Evolutionary conservation across 1,140 invertebrate species (phyloP).

Genomic region (Nasonia vitripennis): DNA sequence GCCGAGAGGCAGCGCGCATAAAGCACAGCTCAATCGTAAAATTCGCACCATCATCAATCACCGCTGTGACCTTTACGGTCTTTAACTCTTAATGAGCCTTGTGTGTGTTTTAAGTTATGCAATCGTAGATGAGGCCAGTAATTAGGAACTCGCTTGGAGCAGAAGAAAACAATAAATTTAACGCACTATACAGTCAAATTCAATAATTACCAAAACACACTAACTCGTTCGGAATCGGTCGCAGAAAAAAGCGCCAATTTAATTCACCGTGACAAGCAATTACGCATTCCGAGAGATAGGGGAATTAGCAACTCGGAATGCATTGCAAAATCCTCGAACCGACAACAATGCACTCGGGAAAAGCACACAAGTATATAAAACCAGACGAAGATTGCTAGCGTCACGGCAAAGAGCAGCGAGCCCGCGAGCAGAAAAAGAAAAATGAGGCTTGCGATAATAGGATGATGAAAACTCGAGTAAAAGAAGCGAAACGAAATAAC

Average conservation of each 20-base stretch:
- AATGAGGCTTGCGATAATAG: conserved; percentile 11
- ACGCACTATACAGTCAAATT: too few species aligned
- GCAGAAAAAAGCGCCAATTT: too few species aligned
- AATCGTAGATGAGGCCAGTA: background rate
- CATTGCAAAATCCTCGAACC: background rate
- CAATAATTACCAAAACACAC: too few species aligned
- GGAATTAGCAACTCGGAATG: background rate
- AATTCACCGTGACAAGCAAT: too few species aligned
- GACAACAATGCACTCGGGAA: background rate
- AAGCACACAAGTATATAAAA: background rate
- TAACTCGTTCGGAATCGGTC: too few species aligned
- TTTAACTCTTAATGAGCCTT: background rate
- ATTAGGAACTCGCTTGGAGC: background rate
- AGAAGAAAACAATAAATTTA: too few species aligned
- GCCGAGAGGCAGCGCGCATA: background rate
- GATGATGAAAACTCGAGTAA: background rate
- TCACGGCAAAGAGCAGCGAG: background rate
- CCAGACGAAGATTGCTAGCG: background rate
- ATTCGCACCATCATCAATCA: conserved; percentile 9
- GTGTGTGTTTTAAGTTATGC: background rate
- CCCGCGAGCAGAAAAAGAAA: background rate
- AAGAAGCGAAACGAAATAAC: conserved; percentile 1
- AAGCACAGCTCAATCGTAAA: conserved; percentile 26
- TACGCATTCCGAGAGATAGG: too few species aligned
- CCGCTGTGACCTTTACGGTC: background rate